A percentile compares a stretch with the other conserved stretches of the same genome.
Conservation (phyloP, 2,888 invertebrate species). For the Oxystoma pomonae region DNA sequence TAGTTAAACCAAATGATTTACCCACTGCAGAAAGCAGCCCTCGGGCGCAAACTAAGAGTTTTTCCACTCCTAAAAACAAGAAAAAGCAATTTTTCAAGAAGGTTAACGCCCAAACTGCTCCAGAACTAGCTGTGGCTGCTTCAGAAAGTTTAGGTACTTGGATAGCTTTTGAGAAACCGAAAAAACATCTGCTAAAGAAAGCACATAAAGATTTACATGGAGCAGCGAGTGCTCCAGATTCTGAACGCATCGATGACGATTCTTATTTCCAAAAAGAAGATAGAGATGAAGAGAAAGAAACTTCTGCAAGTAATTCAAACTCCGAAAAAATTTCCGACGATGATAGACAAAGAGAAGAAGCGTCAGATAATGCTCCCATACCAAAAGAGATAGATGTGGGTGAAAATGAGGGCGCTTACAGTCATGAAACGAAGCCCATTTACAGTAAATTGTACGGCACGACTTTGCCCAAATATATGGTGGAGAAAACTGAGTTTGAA, state of each 20-base stretch:
- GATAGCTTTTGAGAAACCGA: slow-evolving; percentile 17
- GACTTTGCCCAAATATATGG: slow-evolving; percentile 64
- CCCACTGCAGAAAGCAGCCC: slow-evolving; percentile 16
- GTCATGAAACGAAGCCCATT: slow-evolving; percentile 62
- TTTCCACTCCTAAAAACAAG: slow-evolving; percentile 12
- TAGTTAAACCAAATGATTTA: slow-evolving; percentile 8
- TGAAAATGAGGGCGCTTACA: slow-evolving; percentile 58
- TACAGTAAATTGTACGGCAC: slow-evolving; percentile 62
- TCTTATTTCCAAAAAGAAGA: slow-evolving; percentile 19
- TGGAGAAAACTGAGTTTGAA: slow-evolving; percentile 64
- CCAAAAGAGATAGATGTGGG: slow-evolving; percentile 54
- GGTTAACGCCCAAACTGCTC: slow-evolving; percentile 15
- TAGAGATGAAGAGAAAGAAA: slow-evolving; percentile 32
- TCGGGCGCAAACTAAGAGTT: neutral
- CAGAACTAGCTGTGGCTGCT: slow-evolving; percentile 30
- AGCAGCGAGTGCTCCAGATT: slow-evolving; percentile 22
- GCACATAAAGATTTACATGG: slow-evolving; percentile 16
- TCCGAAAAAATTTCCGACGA: slow-evolving; percentile 12
- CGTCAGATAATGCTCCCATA: slow-evolving; percentile 32
- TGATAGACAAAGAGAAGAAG: slow-evolving; percentile 35
- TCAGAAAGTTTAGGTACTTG: slow-evolving; percentile 27
- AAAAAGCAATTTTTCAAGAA: slow-evolving; percentile 29
- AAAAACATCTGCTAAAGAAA: slow-evolving; percentile 18
- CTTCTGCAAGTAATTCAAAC: slow-evolving; percentile 6
- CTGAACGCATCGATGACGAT: slow-evolving; percentile 19